Percentiles rank a stretch among this genome's conserved stretches.
phyloP scores from a whole-genome alignment of 2,888 invertebrate species.

The Agrotis puta region DNA sequence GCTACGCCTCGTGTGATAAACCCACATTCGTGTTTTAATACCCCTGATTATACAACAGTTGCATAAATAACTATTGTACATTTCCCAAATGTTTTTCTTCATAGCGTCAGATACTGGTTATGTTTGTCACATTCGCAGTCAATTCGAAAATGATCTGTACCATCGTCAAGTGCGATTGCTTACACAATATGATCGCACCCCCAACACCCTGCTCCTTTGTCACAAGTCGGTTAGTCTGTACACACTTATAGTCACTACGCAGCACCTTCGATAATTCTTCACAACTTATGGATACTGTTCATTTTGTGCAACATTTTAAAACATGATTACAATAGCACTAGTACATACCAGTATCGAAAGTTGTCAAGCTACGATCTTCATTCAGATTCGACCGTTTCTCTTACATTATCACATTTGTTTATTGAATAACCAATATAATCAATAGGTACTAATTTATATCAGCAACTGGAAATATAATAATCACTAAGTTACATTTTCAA shows the following conservation, averaged over 20 bases:
- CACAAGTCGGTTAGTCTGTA: conserved; percentile 79
- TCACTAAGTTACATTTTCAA: conserved; percentile 82
- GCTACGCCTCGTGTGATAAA: too few species aligned
- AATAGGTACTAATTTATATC: conserved; percentile 82
- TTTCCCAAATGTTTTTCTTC: conserved; percentile 62
- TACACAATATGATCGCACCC: conserved; percentile 70
- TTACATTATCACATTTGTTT: conserved; percentile 88
- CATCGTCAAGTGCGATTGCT: conserved; percentile 61
- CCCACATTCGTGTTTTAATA: too few species aligned
- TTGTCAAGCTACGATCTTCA: conserved; percentile 80
- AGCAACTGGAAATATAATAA: conserved; percentile 84
- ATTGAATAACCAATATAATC: conserved; percentile 77
- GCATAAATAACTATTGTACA: too few species aligned
- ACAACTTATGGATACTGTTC: conserved; percentile 77
- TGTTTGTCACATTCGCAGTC: conserved; percentile 67
- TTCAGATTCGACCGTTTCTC: conserved; percentile 80
- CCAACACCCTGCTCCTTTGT: conserved; percentile 76
- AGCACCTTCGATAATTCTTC: conserved; percentile 85
- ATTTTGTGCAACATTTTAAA: conserved; percentile 66
- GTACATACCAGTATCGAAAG: conserved; percentile 72
- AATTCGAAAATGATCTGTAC: conserved; percentile 57
- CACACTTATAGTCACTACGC: conserved; percentile 81
- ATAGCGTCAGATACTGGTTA: conserved; percentile 65
- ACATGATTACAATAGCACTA: conserved; percentile 42
- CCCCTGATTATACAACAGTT: too few species aligned